Percentiles rank a stretch among this genome's conserved stretches.
Evolutionary conservation across 2,888 invertebrate genomes (phyloP).

Genomic region (Perithous albicinctus): DNA sequence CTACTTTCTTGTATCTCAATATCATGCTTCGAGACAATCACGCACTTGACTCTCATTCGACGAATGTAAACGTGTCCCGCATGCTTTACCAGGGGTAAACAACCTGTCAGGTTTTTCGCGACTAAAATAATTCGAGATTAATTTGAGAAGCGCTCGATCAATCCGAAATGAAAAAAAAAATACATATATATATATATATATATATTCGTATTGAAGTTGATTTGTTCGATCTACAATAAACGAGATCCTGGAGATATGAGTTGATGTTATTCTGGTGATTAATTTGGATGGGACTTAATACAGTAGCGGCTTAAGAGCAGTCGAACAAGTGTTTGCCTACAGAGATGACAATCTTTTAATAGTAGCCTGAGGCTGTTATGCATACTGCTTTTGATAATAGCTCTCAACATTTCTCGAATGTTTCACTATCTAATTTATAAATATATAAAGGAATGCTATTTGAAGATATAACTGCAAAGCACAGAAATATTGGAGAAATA

Average conservation of each 20-base stretch:
- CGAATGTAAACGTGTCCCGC: background rate
- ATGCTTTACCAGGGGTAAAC: background rate
- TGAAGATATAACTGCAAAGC: background rate
- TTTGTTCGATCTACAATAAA: background rate
- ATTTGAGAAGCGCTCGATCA: background rate
- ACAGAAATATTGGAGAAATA: too few relatives aligned
- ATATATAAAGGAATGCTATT: background rate
- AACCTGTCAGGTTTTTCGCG: background rate
- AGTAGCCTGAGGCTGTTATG: constrained; percentile 1
- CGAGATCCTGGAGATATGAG: background rate
- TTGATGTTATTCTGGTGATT: background rate
- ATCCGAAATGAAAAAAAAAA: background rate
- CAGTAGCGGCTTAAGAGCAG: background rate
- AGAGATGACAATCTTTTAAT: constrained; percentile 40
- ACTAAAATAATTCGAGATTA: constrained; percentile 1
- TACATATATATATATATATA: too few relatives aligned
- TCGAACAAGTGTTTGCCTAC: constrained; percentile 47
- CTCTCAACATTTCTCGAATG: background rate
- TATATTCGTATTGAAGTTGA: background rate
- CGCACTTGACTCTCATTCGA: background rate
- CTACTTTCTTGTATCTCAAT: background rate
- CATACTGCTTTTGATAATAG: background rate
- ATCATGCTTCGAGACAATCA: background rate
- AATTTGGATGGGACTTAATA: background rate
- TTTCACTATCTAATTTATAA: background rate